A percentile compares a stretch with the other conserved stretches of the same genome.
Conservation (phyloP, 2,888 invertebrate genomes). For the Gandaritis pyraliata region DNA sequence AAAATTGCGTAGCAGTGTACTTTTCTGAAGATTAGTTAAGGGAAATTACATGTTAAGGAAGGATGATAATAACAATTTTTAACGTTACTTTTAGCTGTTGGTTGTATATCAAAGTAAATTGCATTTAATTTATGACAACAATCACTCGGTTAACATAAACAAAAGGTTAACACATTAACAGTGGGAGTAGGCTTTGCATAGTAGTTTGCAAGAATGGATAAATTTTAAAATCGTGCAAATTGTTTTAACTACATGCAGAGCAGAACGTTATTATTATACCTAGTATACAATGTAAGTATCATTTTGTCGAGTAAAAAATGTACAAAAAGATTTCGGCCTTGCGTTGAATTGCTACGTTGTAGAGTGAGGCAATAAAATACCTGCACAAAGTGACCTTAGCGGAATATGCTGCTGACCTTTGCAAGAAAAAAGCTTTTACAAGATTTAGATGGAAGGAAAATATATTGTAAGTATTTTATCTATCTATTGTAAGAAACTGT, state of each 20-base stretch:
- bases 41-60: conserved; percentile 26
- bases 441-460: conserved; percentile 53
- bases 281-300: conserved; percentile 44
- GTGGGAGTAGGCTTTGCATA: conserved; percentile 14
- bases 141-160: background rate
- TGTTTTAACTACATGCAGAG: conserved; percentile 46
- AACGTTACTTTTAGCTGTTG: no score
- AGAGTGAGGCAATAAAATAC: conserved; percentile 76
- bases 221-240: conserved; percentile 38
- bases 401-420: conserved; percentile 74
- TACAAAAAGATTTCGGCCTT: conserved; percentile 73
- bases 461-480: no score
- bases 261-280: conserved; percentile 41
- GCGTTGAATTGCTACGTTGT: conserved; percentile 72
- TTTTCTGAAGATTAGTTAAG: conserved; percentile 39
- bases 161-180: conserved; percentile 11
- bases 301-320: conserved; percentile 60
- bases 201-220: conserved; percentile 16
- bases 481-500: conserved; percentile 7
- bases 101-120: no score
- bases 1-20: background rate
- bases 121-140: no score
- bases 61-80: background rate
- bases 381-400: conserved; percentile 77
- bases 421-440: conserved; percentile 69